phyloP scores from a whole-genome alignment of 2,113 vertebrate species.

The Hypomesus transpacificus region DNA sequence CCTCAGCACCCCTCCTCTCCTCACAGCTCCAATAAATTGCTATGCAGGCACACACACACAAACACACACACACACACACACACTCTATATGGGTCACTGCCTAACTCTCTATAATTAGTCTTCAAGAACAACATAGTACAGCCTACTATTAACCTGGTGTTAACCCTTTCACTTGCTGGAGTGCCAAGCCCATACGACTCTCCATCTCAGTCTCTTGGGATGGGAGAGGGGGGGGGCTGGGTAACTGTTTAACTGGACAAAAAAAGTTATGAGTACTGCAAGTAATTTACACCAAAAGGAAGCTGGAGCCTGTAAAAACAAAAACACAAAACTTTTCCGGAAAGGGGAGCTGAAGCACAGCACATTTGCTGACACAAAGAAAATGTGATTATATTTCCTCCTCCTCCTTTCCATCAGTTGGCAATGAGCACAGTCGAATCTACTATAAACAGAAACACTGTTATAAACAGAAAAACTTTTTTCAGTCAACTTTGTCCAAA shows the following conservation, averaged over 20 bases:
- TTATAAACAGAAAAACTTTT: too few relatives aligned
- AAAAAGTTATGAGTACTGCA: conserved; percentile 29
- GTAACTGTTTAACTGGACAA: conserved; percentile 4
- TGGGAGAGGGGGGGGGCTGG: not conserved
- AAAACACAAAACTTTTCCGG: not conserved
- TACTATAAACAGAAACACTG: too few relatives aligned
- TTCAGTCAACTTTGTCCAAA: too few relatives aligned
- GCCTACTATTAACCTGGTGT: conserved; percentile 29
- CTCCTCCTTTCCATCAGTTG: not conserved
- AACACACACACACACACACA: not conserved
- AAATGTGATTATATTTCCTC: not conserved
- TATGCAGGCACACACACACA: not conserved
- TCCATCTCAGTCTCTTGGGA: not conserved
- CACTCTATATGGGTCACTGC: conserved; percentile 21
- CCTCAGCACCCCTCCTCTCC: too few relatives aligned
- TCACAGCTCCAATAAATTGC: conserved; percentile 20
- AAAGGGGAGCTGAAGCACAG: not conserved
- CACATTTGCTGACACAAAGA: not conserved
- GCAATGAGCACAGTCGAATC: not conserved
- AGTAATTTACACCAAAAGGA: not conserved
- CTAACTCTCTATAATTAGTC: conserved; percentile 49
- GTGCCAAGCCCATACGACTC: not conserved
- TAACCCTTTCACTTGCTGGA: conserved; percentile 30
- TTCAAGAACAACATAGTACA: conserved; percentile 48
- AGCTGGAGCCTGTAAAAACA: not conserved